These are phyloP conservation scores for Isaurus tuberculatus DNA, from an alignment of 92 coral and sea anemone species.

Conservation along the genomic window DNA sequence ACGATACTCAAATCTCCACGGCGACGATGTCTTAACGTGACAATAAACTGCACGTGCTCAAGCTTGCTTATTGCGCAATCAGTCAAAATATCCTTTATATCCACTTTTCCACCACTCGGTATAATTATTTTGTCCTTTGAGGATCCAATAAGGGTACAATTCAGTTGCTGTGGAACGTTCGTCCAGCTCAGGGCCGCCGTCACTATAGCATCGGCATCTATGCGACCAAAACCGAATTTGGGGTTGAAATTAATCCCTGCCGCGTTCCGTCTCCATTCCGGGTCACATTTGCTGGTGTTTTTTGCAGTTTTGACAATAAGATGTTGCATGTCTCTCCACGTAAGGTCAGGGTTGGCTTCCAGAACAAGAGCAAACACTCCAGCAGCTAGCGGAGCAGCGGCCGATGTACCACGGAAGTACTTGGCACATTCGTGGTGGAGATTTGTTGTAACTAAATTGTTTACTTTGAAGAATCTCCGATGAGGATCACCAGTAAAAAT, in stretches of 20 bases:
- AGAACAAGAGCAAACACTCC: constrained; percentile 77
- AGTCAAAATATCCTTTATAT: neutral
- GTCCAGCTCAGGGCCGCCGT: constrained; percentile 72
- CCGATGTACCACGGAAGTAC: constrained; percentile 61
- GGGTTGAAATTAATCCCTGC: constrained; percentile 66
- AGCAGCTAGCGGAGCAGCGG: constrained; percentile 80
- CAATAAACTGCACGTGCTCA: constrained; percentile 71
- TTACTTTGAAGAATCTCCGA: constrained; percentile 23
- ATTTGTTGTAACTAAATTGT: constrained; percentile 67
- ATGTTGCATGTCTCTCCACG: constrained; percentile 87
- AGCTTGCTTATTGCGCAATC: constrained; percentile 56
- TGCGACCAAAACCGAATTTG: constrained; percentile 80
- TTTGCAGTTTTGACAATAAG: constrained; percentile 65
- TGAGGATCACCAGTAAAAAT: constrained; percentile 80
- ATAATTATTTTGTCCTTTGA: constrained; percentile 30
- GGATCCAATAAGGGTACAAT: constrained; percentile 40
- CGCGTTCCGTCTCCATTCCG: constrained; percentile 72
- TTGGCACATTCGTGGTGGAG: constrained; percentile 60
- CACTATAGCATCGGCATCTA: constrained; percentile 71
- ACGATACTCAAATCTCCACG: constrained; percentile 76
- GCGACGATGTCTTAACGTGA: constrained; percentile 66
- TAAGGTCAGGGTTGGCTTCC: constrained; percentile 76
- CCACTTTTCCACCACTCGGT: constrained; percentile 39
- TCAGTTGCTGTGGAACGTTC: constrained; percentile 70
- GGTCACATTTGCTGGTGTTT: constrained; percentile 55